Evolutionary conservation across 2,888 invertebrate genomes (phyloP).

Genomic region (Troilus luridus): DNA sequence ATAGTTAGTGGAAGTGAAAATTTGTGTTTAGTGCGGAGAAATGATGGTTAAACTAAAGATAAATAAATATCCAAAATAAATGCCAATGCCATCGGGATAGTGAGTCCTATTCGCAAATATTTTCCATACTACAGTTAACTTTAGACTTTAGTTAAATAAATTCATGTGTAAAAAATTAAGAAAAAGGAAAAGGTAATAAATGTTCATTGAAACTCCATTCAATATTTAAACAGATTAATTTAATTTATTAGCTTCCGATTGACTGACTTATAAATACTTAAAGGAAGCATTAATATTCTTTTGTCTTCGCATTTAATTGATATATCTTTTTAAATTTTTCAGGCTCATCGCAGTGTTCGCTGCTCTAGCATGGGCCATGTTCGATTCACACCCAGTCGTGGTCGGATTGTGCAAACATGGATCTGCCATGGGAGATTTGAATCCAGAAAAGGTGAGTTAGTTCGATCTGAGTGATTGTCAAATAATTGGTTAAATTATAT

Average conservation of each 20-base stretch:
- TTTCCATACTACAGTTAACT: not conserved
- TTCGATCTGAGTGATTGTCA: too few species aligned
- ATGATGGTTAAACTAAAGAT: too few species aligned
- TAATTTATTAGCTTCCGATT: not conserved
- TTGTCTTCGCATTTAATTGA: not conserved
- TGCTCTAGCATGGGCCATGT: not conserved
- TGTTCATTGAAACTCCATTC: too few species aligned
- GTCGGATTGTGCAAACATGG: not conserved
- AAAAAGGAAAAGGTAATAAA: too few species aligned
- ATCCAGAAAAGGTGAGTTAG: not conserved
- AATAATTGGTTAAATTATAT: too few species aligned
- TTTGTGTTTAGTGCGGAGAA: too few species aligned
- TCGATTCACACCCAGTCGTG: not conserved
- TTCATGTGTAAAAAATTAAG: too few species aligned
- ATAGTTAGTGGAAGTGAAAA: too few species aligned
- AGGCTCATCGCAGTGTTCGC: not conserved
- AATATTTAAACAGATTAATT: not conserved
- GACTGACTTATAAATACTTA: not conserved
- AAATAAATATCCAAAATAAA: too few species aligned
- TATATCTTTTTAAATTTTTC: not conserved
- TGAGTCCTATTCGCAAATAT: not conserved
- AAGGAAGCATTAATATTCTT: not conserved
- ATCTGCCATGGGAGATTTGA: not conserved
- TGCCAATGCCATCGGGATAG: not conserved
- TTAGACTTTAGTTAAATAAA: too few species aligned